Evolutionary conservation across 2,888 invertebrate species (phyloP).

Genomic region (Nebria brevicollis): DNA sequence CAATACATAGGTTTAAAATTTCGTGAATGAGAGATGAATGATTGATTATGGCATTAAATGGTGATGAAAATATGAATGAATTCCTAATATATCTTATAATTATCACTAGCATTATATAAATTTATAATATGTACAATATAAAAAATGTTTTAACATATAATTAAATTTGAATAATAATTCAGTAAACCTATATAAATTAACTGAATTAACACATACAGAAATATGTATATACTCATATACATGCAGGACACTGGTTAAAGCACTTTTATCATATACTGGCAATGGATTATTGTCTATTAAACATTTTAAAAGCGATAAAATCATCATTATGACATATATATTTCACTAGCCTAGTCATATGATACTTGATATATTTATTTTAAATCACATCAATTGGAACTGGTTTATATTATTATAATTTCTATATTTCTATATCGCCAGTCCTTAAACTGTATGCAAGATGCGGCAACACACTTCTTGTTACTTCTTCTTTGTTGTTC

Average conservation of each 20-base stretch:
- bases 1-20: neutral
- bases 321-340: neutral
- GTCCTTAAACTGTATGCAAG: conserved; percentile 25
- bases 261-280: conserved; percentile 1
- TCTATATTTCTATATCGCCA: conserved; percentile 18
- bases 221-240: neutral
- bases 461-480: conserved; percentile 10
- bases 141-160: neutral
- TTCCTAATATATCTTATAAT: neutral
- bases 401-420: conserved; percentile 2
- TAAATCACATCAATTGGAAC: conserved; percentile 42
- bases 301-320: neutral
- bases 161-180: neutral
- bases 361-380: conserved; percentile 16
- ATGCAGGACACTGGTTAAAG: conserved; percentile 1
- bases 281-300: neutral
- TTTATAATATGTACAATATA: conserved; percentile 1
- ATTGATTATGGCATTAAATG: conserved; percentile 1
- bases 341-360: conserved; percentile 13
- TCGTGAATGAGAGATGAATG: neutral
- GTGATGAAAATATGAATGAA: neutral
- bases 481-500: conserved; percentile 6
- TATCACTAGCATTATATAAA: neutral
- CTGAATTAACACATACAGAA: neutral
- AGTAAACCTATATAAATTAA: neutral